These are phyloP conservation scores for Xenopus borealis DNA, from an alignment of 2,113 vertebrate genomes.

Conservation along the genomic window DNA sequence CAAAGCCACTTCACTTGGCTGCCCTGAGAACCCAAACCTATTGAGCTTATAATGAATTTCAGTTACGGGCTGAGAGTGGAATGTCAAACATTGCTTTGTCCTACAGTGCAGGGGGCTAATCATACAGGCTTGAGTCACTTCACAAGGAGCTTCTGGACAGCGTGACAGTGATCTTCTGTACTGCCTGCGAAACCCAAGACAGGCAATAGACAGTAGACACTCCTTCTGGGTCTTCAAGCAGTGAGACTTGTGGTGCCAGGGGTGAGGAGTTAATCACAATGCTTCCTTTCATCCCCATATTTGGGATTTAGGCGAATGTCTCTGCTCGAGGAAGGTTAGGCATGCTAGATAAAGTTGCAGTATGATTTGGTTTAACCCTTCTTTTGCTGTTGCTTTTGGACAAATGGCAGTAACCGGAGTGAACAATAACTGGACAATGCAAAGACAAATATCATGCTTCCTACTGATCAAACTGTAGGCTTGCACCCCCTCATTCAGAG, in stretches of 20 bases:
- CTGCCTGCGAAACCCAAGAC: slow-evolving; percentile 33
- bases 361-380: slow-evolving; percentile 24
- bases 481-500: background rate
- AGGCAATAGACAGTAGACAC: slow-evolving; percentile 27
- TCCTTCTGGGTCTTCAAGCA: slow-evolving; percentile 25
- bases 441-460: slow-evolving; percentile 4
- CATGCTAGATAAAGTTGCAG: slow-evolving; percentile 33
- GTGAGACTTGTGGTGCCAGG: slow-evolving; percentile 39
- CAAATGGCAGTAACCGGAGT: background rate
- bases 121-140: slow-evolving; percentile 26
- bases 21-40: slow-evolving; percentile 37
- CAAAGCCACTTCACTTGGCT: slow-evolving; percentile 42
- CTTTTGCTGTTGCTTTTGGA: background rate
- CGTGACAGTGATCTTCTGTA: slow-evolving; percentile 40
- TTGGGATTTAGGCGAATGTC: slow-evolving; percentile 16
- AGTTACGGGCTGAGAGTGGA: slow-evolving; percentile 34
- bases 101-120: slow-evolving; percentile 28
- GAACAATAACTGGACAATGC: slow-evolving; percentile 8
- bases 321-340: slow-evolving; percentile 20
- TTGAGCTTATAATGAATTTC: slow-evolving; percentile 43
- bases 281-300: slow-evolving; percentile 32
- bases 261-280: slow-evolving; percentile 17
- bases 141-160: slow-evolving; percentile 24
- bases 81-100: slow-evolving; percentile 42
- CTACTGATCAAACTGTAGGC: slow-evolving; percentile 3